phyloP scores from a whole-genome alignment of 2,797 vertebrate genomes.

The Myiotriccus ornatus region DNA sequence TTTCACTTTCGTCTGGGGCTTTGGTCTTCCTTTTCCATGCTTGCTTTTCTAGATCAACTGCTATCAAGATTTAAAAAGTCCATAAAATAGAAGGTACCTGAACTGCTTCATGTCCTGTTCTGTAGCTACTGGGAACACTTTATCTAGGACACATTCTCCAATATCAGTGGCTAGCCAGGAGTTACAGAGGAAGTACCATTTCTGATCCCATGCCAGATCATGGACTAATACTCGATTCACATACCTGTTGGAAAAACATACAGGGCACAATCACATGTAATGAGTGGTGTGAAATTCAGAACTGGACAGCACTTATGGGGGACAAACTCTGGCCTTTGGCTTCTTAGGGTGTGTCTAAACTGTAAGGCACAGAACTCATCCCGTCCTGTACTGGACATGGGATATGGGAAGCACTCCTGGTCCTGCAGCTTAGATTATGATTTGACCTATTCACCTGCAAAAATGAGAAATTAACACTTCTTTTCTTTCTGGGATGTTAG shows the following conservation, averaged over 20 bases:
- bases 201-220: constrained; percentile 84
- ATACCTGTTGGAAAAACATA: constrained; percentile 79
- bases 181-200: constrained; percentile 94
- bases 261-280: background rate
- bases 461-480: background rate
- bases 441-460: background rate
- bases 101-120: constrained; percentile 90
- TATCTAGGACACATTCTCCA: constrained; percentile 88
- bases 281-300: background rate
- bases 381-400: background rate
- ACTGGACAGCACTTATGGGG: background rate
- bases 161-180: constrained; percentile 92
- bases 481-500: background rate
- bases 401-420: background rate
- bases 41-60: background rate
- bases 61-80: background rate
- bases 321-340: background rate
- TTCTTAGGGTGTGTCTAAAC: background rate
- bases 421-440: background rate
- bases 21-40: background rate
- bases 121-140: constrained; percentile 87
- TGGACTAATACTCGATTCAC: constrained; percentile 89
- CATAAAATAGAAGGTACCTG: constrained; percentile 75
- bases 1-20: background rate
- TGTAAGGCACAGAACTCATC: background rate